These are phyloP conservation scores for Nothoprocta pentlandii DNA, from an alignment of 2,113 vertebrate species.

Conservation along the genomic window DNA sequence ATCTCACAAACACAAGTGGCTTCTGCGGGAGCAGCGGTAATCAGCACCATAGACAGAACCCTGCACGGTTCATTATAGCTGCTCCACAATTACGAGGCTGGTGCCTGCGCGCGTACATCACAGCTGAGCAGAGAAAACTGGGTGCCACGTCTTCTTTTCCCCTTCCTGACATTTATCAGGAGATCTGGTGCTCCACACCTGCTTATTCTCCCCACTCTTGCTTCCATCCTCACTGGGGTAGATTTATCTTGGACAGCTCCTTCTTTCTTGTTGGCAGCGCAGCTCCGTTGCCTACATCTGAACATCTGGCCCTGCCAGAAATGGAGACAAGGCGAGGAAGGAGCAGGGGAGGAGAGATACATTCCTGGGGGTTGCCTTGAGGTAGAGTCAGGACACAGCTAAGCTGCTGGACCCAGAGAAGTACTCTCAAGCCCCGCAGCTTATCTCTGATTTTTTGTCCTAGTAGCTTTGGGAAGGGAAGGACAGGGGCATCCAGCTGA, in stretches of 20 bases:
- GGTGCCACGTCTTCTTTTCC: not conserved
- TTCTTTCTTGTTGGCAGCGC: not conserved
- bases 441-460: not conserved
- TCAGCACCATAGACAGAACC: constrained; percentile 43
- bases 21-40: not conserved
- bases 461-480: not conserved
- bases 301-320: not conserved
- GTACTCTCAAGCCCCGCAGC: not conserved
- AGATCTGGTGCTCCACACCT: not conserved
- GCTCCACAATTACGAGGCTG: not conserved
- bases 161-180: not conserved
- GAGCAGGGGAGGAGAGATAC: not conserved
- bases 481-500: not conserved
- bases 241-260: not conserved
- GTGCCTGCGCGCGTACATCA: not conserved
- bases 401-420: not conserved
- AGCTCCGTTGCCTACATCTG: not conserved
- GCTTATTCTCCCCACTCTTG: not conserved
- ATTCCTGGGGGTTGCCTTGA: not conserved
- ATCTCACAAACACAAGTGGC: constrained; percentile 39
- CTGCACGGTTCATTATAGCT: not conserved
- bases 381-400: not conserved
- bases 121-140: not conserved
- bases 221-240: not conserved
- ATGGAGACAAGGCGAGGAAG: not conserved